These are phyloP conservation scores for Rhinella marina DNA, from an alignment of 2,797 vertebrate species.

Conservation along the genomic window DNA sequence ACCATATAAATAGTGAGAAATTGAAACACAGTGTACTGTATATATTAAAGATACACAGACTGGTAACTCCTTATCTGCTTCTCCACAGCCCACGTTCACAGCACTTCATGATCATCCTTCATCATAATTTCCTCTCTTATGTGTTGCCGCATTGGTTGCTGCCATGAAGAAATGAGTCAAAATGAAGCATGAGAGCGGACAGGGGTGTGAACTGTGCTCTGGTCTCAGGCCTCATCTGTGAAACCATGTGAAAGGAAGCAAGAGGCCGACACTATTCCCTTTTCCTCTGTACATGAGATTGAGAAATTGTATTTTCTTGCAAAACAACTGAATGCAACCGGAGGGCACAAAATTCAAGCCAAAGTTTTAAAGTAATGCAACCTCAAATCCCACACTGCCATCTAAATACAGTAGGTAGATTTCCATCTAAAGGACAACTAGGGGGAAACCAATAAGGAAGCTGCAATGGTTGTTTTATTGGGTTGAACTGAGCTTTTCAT, in stretches of 20 bases:
- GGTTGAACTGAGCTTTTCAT: too few species aligned
- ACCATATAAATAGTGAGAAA: too few species aligned
- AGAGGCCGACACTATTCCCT: conserved; percentile 1
- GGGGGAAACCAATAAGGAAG: too few species aligned
- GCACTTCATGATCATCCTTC: neutral
- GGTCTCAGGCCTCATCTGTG: neutral
- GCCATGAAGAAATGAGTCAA: neutral
- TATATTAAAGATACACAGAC: neutral
- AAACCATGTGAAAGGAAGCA: conserved; percentile 23
- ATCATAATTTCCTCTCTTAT: neutral
- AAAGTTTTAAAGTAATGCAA: neutral
- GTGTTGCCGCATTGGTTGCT: neutral
- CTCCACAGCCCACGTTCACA: neutral
- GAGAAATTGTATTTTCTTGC: conserved; percentile 29
- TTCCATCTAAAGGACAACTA: too few species aligned
- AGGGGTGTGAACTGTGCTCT: neutral
- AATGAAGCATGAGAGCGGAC: neutral
- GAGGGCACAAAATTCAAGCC: neutral
- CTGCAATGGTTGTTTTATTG: too few species aligned
- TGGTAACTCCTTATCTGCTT: neutral
- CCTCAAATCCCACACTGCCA: too few species aligned
- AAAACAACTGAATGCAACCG: conserved; percentile 23
- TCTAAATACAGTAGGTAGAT: too few species aligned
- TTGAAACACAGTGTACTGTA: too few species aligned
- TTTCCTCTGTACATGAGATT: conserved; percentile 26